These are phyloP conservation scores for Acanthiza pusilla DNA, from an alignment of 2,797 vertebrate species.

Conservation along the genomic window DNA sequence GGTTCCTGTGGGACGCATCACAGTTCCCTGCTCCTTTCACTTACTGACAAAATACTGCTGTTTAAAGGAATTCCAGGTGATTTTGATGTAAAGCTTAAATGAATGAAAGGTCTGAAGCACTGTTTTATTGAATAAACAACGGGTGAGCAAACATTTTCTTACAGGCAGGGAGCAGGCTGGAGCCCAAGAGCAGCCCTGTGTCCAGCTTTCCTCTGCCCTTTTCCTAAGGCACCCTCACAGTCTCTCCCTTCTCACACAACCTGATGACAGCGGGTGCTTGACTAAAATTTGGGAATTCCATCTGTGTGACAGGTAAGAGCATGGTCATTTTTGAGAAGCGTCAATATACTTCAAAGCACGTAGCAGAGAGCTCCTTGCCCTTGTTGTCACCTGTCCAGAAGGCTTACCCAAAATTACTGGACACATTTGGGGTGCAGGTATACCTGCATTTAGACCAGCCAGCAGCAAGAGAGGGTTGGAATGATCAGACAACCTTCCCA, in stretches of 20 bases:
- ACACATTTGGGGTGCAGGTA: neutral
- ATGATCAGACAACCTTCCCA: neutral
- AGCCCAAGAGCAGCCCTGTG: neutral
- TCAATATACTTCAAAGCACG: no score
- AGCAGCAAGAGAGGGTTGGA: neutral
- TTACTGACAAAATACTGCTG: neutral
- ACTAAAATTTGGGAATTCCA: neutral
- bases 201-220: neutral
- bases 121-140: neutral
- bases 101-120: neutral
- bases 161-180: neutral
- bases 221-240: neutral
- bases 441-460: neutral
- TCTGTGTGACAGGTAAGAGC: neutral
- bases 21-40: neutral
- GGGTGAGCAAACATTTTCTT: neutral
- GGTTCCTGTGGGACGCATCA: neutral
- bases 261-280: neutral
- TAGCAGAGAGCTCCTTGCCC: neutral
- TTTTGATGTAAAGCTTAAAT: neutral
- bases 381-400: neutral
- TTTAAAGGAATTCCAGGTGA: neutral
- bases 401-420: neutral
- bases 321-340: neutral
- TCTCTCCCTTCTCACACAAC: neutral